Base-by-base conservation (phyloP, 1,140 invertebrate genomes). In the Achatina immaculata region DNA sequence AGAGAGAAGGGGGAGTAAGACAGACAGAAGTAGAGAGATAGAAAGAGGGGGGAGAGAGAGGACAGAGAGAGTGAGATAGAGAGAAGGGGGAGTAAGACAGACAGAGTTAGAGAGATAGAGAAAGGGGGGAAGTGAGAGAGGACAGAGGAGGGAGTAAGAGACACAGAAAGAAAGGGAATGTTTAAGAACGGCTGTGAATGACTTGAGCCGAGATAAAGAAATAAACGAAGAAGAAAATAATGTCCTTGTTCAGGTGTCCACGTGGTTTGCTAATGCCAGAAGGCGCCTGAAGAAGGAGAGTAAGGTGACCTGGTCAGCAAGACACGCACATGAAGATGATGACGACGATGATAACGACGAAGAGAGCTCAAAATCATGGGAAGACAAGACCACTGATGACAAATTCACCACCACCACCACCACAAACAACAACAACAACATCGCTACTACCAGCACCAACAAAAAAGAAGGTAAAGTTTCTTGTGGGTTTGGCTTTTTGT, bases 271-370 rank as follows among this genome's bases (percentile, higher is more conserved):
- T 40, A 91, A 91, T 82, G 91, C 90, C 71, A 55, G 91, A 65
- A 82, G 91, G 31, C 82, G 91, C n/a, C 85, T 91, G n/a, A 99
- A 99, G 93, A 99, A 99, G 90, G 98, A 99, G 92, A 99, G 99
- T 92, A 99, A 99, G 92, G 98, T 98, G 96, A 98, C 97, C 66
- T 99, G 96, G 96, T 96, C 97, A 89, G 95, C 96, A 75, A 95
- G 96, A 90, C 96, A 96, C 92, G 95, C 96, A 91, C 95, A 95
- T 36, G 95, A 96, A 86, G 95, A 97, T 87, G 96, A 97, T 88
- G 84, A 86, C n/a, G 81, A 82, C 43, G 84, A 85, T 31, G 88
- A 89, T 55, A 85, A 88, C 55, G 85, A 86, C 65, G 88, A 89
- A 43, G 84, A 84, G 58, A 83, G 82, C 4, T 51, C 83, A 34